phyloP scores from a whole-genome alignment of 2,888 invertebrate genomes.

The Cheilosia variabilis region DNA sequence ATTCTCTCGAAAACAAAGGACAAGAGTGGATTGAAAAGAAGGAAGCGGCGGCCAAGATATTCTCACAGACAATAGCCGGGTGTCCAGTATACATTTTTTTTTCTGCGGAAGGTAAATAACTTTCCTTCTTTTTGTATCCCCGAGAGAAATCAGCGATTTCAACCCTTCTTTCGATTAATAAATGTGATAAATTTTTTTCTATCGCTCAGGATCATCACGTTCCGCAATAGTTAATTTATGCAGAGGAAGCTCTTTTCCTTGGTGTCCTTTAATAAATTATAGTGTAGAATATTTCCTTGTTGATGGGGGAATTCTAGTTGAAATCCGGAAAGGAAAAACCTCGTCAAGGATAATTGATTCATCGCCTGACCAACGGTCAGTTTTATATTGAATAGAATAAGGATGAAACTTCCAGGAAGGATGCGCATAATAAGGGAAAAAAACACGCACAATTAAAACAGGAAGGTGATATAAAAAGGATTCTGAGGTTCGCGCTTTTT shows the following conservation, averaged over 20 bases:
- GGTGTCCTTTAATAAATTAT: conserved; percentile 29
- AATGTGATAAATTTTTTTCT: conserved; percentile 46
- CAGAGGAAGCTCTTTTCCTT: conserved; percentile 54
- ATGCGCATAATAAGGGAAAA: conserved; percentile 51
- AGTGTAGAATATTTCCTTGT: conserved; percentile 58
- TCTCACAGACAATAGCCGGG: conserved; percentile 75
- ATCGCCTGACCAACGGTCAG: conserved; percentile 78
- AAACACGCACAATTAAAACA: conserved; percentile 51
- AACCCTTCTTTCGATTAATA: conserved; percentile 66
- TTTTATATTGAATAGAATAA: conserved; percentile 52
- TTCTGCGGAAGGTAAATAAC: conserved; percentile 68
- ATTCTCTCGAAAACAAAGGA: conserved; percentile 61
- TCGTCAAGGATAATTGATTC: conserved; percentile 77
- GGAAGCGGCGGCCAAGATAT: conserved; percentile 63
- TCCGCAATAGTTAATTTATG: conserved; percentile 71
- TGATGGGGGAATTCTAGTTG: conserved; percentile 54
- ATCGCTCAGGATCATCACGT: conserved; percentile 69
- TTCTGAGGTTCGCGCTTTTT: conserved; percentile 52
- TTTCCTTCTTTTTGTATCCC: conserved; percentile 30
- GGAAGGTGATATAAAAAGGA: conserved; percentile 64
- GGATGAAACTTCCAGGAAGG: conserved; percentile 64
- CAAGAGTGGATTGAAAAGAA: conserved; percentile 52
- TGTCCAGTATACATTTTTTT: conserved; percentile 56
- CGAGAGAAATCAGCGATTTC: conserved; percentile 61
- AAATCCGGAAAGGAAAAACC: conserved; percentile 50